phyloP scores from a whole-genome alignment of 2,113 vertebrate genomes.

The Mormyrus lacerda region DNA sequence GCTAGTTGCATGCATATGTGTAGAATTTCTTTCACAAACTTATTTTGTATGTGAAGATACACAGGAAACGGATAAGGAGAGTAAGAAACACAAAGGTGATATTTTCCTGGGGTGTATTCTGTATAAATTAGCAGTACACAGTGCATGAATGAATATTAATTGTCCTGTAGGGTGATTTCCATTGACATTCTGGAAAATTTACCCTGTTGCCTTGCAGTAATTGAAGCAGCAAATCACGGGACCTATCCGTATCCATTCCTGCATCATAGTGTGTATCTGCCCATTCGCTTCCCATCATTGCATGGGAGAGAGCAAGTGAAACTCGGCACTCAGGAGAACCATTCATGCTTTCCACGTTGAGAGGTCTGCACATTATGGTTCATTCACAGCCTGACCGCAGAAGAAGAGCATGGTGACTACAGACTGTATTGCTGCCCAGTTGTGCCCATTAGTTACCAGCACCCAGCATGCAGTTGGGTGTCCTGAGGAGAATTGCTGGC shows the following conservation, averaged over 20 bases:
- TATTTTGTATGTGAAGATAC: neutral
- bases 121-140: neutral
- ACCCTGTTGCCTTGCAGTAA: neutral
- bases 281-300: neutral
- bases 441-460: neutral
- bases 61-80: neutral
- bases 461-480: neutral
- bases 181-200: neutral
- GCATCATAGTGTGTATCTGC: neutral
- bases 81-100: neutral
- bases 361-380: neutral
- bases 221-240: neutral
- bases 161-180: neutral
- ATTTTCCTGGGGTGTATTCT: neutral
- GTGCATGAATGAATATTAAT: neutral
- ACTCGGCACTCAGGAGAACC: neutral
- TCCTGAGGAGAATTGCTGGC: neutral
- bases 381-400: neutral
- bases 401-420: neutral
- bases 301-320: neutral
- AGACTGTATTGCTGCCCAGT: neutral
- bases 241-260: neutral
- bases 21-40: neutral
- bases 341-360: neutral
- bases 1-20: neutral